Base-by-base conservation (phyloP, 2,888 invertebrate species). In the Cetonia aurata region DNA sequence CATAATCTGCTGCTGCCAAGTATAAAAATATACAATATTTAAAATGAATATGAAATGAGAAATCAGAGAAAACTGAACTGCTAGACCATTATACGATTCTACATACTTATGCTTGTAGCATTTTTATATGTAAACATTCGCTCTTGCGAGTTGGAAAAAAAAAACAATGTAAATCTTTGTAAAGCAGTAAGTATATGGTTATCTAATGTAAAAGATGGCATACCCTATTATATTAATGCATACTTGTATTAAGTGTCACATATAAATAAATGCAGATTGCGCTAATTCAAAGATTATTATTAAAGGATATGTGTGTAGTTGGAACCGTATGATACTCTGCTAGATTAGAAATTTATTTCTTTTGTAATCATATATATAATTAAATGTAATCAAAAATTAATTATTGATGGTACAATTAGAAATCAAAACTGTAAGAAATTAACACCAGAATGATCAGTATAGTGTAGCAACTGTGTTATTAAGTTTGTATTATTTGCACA, bases 1-100 rank as follows among this genome's bases (percentile, higher is more conserved):
- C 37, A 65, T 75, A 71, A 73, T 74, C 62, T 75, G 75, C 75
- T 78, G 77, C 77, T 78, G 77, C 77, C 77, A 77, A 78, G 75
- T 75, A 73, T 75, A 74, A 75, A 69, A 60, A 56, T 46, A 67
- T 46, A 57, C 17, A 48, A 59, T 59, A 68, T 44, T 9, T 17
- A 41, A 60, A 19, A 59, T 59, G 44, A 59, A 42, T 42, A 72
- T 59, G 46, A 44, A 19, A 68, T 46, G 15, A 65, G 66, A 53
- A 56, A 70, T 37, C 25, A 59, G 50, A 50, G n/a, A 37, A 62
- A 19, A 56, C 17, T 52, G 50, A 65, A 65, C 46, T 50, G 50
- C 37, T 62, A 50, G 10, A 25, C 13, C 37, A 41, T 52, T 33
- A 31, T 48, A 65, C 62, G 50, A 50, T 65, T 65, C 50, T 50